These are phyloP conservation scores for Varanus salvator DNA, from an alignment of 2,113 vertebrate species.

Conservation along the genomic window DNA sequence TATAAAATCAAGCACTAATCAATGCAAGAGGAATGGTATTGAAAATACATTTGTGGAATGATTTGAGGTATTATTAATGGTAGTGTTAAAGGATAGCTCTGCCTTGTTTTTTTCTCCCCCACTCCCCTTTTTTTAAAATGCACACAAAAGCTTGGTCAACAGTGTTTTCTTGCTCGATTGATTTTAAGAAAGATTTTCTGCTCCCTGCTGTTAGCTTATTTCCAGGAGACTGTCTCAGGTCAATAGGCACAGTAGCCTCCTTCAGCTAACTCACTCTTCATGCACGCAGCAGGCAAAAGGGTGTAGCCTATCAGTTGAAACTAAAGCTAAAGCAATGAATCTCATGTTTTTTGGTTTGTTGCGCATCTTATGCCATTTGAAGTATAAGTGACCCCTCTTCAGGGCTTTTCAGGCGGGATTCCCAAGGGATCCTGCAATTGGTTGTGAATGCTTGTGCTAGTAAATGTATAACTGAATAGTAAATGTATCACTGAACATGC, in stretches of 20 bases:
- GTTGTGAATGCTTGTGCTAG: too few relatives aligned
- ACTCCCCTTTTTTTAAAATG: constrained; percentile 33
- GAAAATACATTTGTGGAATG: neutral
- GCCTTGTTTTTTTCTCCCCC: constrained; percentile 31
- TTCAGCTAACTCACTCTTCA: neutral
- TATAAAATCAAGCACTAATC: neutral
- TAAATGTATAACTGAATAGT: neutral
- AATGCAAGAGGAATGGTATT: neutral
- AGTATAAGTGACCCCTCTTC: neutral
- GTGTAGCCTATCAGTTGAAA: neutral
- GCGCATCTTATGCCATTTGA: neutral
- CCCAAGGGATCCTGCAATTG: neutral
- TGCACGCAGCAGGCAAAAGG: neutral
- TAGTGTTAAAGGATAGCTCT: constrained; percentile 19
- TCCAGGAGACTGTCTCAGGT: constrained; percentile 72
- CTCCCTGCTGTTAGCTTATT: constrained; percentile 73
- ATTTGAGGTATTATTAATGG: neutral
- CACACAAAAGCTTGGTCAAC: constrained; percentile 68
- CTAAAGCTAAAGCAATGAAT: constrained; percentile 1
- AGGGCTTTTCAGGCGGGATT: neutral
- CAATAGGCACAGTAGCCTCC: constrained; percentile 58
- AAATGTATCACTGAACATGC: neutral
- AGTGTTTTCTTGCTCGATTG: constrained; percentile 74
- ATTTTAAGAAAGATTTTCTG: constrained; percentile 71
- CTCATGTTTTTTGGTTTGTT: neutral